These are phyloP conservation scores for Aradophagus sp. DNA, from an alignment of 1,140 invertebrate genomes.

Conservation along the genomic window DNA sequence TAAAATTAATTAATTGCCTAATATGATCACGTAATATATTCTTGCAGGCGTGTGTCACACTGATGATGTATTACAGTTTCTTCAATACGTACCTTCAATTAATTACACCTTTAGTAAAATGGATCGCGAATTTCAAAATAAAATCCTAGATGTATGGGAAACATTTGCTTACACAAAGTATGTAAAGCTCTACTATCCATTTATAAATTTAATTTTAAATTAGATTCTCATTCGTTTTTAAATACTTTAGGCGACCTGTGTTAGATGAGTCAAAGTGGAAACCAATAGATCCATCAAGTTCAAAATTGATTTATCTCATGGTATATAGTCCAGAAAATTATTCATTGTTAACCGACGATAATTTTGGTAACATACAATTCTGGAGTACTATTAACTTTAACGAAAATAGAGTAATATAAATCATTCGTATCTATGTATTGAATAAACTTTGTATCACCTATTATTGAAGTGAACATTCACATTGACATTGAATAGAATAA, in stretches of 20 bases:
- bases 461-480: too few species aligned
- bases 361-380: constrained; percentile 75
- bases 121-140: background rate
- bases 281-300: background rate
- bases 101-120: background rate
- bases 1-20: too few species aligned
- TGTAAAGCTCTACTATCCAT: too few species aligned
- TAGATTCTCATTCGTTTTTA: constrained; percentile 11
- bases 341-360: constrained; percentile 69
- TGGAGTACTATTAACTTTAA: constrained; percentile 76
- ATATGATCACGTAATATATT: background rate
- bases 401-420: constrained; percentile 69
- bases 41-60: constrained; percentile 1
- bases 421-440: too few species aligned
- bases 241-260: background rate
- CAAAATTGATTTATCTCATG: background rate
- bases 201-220: constrained; percentile 5
- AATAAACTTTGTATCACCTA: too few species aligned
- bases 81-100: background rate
- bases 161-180: constrained; percentile 17
- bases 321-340: constrained; percentile 48
- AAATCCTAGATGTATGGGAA: constrained; percentile 4
- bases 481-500: too few species aligned
- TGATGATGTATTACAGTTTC: constrained; percentile 3
- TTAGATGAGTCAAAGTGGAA: background rate